These are phyloP conservation scores for Cisticola juncidis DNA, from an alignment of 2,113 vertebrate genomes.

Conservation along the genomic window DNA sequence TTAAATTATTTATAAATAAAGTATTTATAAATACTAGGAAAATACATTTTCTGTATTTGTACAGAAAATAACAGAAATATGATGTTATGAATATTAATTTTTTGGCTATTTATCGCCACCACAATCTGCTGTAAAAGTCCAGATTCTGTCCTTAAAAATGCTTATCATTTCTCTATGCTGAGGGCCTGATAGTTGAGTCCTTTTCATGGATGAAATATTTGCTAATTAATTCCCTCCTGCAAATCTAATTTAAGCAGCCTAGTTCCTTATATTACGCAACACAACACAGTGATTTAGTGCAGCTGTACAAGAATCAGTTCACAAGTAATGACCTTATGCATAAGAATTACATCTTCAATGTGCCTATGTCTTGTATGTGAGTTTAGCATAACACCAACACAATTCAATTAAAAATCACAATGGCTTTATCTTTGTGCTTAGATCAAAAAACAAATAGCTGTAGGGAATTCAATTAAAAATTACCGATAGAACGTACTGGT, in stretches of 20 bases:
- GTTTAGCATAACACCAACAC: neutral
- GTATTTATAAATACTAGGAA: neutral
- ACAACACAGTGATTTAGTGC: neutral
- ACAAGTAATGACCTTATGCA: neutral
- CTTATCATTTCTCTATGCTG: neutral
- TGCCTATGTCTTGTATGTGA: neutral
- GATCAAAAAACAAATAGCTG: conserved; percentile 53
- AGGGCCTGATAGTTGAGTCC: fast-evolving
- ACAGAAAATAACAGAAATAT: neutral
- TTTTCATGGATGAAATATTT: neutral
- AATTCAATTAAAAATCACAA: conserved; percentile 69
- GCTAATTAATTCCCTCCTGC: neutral
- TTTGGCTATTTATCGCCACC: neutral
- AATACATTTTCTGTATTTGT: neutral
- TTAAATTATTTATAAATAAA: neutral
- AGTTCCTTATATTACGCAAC: neutral
- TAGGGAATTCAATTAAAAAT: conserved; percentile 64
- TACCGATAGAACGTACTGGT: conserved; percentile 31
- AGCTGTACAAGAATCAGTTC: neutral
- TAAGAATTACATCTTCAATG: neutral
- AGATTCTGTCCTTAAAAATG: neutral
- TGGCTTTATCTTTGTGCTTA: conserved; percentile 46
- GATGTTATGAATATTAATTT: fast-evolving
- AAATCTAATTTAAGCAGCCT: neutral
- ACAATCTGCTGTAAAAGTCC: neutral